These are phyloP conservation scores for Clarias batrachus DNA, from an alignment of 2,113 vertebrate species.

Conservation along the genomic window DNA sequence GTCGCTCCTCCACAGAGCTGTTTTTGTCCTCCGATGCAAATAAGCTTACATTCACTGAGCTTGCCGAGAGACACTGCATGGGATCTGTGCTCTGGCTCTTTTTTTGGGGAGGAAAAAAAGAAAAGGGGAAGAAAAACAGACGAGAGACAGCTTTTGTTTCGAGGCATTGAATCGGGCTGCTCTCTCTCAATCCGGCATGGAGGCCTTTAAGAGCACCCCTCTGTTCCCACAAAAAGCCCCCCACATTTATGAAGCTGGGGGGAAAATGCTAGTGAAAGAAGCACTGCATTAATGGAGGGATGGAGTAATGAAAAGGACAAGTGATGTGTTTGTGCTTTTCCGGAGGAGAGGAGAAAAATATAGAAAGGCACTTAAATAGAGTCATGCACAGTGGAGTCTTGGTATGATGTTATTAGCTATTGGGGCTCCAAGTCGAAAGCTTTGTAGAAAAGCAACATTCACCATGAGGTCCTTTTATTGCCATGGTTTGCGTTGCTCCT, in stretches of 20 bases:
- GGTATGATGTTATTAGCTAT: constrained; percentile 31
- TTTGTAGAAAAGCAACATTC: constrained; percentile 35
- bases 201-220: constrained; percentile 62
- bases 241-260: constrained; percentile 55
- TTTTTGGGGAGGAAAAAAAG: constrained; percentile 12
- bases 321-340: constrained; percentile 60
- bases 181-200: constrained; percentile 61
- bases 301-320: constrained; percentile 58
- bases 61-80: constrained; percentile 57
- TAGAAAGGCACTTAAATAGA: constrained; percentile 48
- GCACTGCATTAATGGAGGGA: constrained; percentile 62
- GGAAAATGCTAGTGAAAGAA: constrained; percentile 67
- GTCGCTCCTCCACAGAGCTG: constrained; percentile 57
- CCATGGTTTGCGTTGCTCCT: constrained; percentile 6
- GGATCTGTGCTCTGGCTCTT: constrained; percentile 64
- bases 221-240: constrained; percentile 69
- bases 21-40: constrained; percentile 69
- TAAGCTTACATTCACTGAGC: constrained; percentile 60
- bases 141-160: constrained; percentile 68
- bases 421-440: constrained; percentile 1
- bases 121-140: constrained; percentile 67
- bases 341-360: constrained; percentile 46
- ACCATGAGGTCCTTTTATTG: constrained; percentile 17
- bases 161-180: constrained; percentile 70
- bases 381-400: constrained; percentile 22